These are phyloP conservation scores for Hemiprocne comata DNA, from an alignment of 2,113 vertebrate genomes.

Conservation along the genomic window DNA sequence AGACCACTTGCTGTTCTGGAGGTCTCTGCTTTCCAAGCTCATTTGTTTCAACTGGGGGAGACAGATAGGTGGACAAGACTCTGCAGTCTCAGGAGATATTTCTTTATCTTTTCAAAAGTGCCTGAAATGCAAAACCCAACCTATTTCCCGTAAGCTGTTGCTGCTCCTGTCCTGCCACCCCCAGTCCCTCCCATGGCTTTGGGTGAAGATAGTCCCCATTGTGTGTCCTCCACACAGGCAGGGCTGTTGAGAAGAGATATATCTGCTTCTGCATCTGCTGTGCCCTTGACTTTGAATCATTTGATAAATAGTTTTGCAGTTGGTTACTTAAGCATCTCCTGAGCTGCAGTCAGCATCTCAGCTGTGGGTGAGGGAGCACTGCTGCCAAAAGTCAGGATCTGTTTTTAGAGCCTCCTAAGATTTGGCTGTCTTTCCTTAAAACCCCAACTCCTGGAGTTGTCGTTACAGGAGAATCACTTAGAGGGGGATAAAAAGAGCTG, in stretches of 20 bases:
- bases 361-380: background rate
- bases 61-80: background rate
- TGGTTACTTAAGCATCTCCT: conserved; percentile 27
- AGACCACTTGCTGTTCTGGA: background rate
- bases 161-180: background rate
- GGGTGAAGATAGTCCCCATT: background rate
- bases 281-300: conserved; percentile 5
- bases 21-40: background rate
- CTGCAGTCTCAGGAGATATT: background rate
- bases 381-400: conserved; percentile 44
- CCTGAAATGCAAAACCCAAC: background rate
- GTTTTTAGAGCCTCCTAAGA: background rate
- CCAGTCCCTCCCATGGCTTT: background rate
- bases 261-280: background rate
- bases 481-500: background rate
- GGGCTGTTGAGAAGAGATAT: background rate
- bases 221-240: background rate
- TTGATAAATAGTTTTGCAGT: conserved; percentile 42
- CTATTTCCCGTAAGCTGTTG: background rate
- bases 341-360: conserved; percentile 4
- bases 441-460: conserved; percentile 17
- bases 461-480: background rate
- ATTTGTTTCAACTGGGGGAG: background rate
- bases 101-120: background rate
- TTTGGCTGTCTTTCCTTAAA: conserved; percentile 20